These are phyloP conservation scores for Cylas formicarius DNA, from an alignment of 1,140 invertebrate species.

Conservation along the genomic window DNA sequence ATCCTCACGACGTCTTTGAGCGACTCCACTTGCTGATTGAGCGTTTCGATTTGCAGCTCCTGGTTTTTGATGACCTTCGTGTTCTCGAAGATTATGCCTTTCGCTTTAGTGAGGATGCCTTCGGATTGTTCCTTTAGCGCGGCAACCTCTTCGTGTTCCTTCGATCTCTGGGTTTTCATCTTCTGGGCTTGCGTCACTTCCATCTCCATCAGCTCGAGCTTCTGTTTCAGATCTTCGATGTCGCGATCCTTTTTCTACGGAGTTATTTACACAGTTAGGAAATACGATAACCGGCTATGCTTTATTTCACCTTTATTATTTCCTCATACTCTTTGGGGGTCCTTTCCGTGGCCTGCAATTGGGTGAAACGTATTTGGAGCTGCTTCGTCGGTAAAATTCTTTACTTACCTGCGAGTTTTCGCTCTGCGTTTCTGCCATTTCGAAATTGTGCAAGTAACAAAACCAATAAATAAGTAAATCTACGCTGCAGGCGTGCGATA, in stretches of 20 bases:
- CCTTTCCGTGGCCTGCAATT: slow-evolving; percentile 3
- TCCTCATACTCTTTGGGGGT: slow-evolving; percentile 12
- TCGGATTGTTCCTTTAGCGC: slow-evolving; percentile 44
- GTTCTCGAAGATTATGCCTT: slow-evolving; percentile 59
- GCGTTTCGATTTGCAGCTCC: slow-evolving; percentile 62
- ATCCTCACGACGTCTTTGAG: slow-evolving; percentile 70
- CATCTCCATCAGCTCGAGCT: slow-evolving; percentile 28
- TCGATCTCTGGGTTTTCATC: slow-evolving; percentile 26
- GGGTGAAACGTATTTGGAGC: not conserved
- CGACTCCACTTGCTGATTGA: slow-evolving; percentile 61
- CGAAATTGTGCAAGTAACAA: not conserved
- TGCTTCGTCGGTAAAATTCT: not conserved
- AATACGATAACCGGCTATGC: slow-evolving; percentile 1
- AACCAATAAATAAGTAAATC: not conserved
- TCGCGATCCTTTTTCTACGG: slow-evolving; percentile 31
- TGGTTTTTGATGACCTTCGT: slow-evolving; percentile 65
- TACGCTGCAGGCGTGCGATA: slow-evolving; percentile 9
- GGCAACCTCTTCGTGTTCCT: slow-evolving; percentile 31
- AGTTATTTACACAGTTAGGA: too few relatives aligned
- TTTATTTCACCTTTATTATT: slow-evolving; percentile 10
- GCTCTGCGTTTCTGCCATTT: slow-evolving; percentile 19
- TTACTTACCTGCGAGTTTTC: slow-evolving; percentile 1
- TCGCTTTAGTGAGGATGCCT: slow-evolving; percentile 52
- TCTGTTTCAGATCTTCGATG: slow-evolving; percentile 28
- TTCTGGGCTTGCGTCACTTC: slow-evolving; percentile 31